Evolutionary conservation across 1,140 invertebrate genomes (phyloP).

Genomic region (Physella acuta): DNA sequence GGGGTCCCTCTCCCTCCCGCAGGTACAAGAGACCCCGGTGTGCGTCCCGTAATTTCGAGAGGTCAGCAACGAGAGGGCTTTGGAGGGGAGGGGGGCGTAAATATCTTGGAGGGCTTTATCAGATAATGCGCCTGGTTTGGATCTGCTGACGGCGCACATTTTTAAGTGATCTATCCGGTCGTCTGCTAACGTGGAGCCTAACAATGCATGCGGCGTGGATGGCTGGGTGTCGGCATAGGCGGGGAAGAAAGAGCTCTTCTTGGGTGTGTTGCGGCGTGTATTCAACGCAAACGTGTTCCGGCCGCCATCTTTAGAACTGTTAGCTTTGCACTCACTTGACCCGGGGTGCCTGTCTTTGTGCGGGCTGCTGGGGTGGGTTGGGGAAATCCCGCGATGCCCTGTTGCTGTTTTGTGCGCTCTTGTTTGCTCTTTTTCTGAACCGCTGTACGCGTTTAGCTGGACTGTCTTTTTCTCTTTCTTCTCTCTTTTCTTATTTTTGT

Average conservation of each 20-base stretch:
- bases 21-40: background rate
- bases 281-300: background rate
- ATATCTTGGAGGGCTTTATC: conserved; percentile 24
- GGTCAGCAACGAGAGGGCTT: conserved; percentile 20
- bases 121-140: background rate
- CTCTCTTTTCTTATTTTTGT: conserved; percentile 10
- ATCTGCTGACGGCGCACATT: conserved; percentile 1
- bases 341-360: no score
- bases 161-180: conserved; percentile 1
- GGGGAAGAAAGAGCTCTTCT: background rate
- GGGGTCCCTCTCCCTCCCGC: background rate
- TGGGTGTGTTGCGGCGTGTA: background rate
- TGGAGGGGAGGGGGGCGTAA: conserved; percentile 19
- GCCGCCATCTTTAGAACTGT: background rate
- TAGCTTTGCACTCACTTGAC: background rate
- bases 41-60: background rate
- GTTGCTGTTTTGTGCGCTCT: background rate
- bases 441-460: no score
- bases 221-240: background rate
- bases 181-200: background rate
- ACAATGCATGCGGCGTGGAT: no score
- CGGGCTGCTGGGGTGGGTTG: background rate
- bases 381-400: background rate
- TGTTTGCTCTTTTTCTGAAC: background rate
- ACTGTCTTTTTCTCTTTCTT: conserved; percentile 10